phyloP scores from a whole-genome alignment of 2,888 invertebrate species.

The Netelia inedita region DNA sequence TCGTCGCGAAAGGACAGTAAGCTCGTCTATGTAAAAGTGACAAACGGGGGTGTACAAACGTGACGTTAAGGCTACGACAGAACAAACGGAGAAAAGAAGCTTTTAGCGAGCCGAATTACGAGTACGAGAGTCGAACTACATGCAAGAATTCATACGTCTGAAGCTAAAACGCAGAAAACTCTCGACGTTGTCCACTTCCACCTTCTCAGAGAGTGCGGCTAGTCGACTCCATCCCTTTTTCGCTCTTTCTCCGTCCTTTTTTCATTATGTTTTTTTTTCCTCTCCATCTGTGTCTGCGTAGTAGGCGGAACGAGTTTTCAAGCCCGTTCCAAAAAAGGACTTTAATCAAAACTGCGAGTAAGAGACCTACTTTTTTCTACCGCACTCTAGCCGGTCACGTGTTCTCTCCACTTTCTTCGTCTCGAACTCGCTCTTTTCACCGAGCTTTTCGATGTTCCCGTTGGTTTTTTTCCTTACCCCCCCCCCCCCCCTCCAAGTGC shows the following conservation, averaged over 20 bases:
- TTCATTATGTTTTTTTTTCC: slow-evolving; percentile 33
- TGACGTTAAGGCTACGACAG: background rate
- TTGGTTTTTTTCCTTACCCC: background rate
- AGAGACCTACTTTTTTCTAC: slow-evolving; percentile 75
- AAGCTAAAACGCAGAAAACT: slow-evolving; percentile 20
- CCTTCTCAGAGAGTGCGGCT: slow-evolving; percentile 13
- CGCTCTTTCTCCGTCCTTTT: background rate
- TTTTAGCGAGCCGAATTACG: slow-evolving; percentile 11
- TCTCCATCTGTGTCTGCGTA: background rate
- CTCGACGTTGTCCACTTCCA: slow-evolving; percentile 10
- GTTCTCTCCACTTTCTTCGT: slow-evolving; percentile 8
- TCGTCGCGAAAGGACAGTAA: background rate
- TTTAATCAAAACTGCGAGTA: slow-evolving; percentile 76
- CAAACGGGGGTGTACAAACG: slow-evolving; percentile 12
- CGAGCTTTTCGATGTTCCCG: slow-evolving; percentile 31
- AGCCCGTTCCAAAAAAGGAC: slow-evolving; percentile 69
- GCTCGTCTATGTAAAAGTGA: slow-evolving; percentile 1
- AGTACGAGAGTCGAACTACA: slow-evolving; percentile 6
- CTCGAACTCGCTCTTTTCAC: slow-evolving; percentile 16
- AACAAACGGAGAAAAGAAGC: slow-evolving; percentile 11
- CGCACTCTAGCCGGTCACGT: slow-evolving; percentile 17
- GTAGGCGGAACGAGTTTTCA: slow-evolving; percentile 17
- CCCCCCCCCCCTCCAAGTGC: slow-evolving; percentile 4
- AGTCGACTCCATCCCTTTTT: background rate
- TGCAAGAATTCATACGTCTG: background rate